A percentile compares a stretch with the other conserved stretches of the same genome.
Evolutionary conservation across 2,888 invertebrate species (phyloP).

Genomic region (Camptogramma bilineatum): DNA sequence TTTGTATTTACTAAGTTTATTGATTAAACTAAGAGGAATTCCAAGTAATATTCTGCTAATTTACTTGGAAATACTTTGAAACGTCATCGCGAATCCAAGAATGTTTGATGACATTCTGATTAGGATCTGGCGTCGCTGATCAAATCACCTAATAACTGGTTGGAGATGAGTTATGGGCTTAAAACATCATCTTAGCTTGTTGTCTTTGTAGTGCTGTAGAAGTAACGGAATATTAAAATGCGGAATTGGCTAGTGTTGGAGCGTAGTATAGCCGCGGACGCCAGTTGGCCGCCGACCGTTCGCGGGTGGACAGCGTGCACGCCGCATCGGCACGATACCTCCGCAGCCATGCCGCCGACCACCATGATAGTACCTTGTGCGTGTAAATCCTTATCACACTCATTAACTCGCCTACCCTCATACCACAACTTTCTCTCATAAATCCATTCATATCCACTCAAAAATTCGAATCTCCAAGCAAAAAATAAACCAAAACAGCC

Average conservation of each 20-base stretch:
- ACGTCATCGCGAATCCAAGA: slow-evolving; percentile 34
- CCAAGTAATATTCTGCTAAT: slow-evolving; percentile 9
- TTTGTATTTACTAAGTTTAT: not conserved
- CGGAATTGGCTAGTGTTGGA: slow-evolving; percentile 79
- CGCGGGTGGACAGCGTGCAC: slow-evolving; percentile 75
- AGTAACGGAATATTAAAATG: slow-evolving; percentile 81
- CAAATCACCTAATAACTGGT: slow-evolving; percentile 46
- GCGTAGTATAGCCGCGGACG: slow-evolving; percentile 66
- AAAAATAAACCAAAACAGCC: slow-evolving; percentile 29
- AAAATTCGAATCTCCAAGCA: slow-evolving; percentile 33
- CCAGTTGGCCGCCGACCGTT: slow-evolving; percentile 80
- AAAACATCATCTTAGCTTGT: slow-evolving; percentile 55
- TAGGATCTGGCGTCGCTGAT: slow-evolving; percentile 36
- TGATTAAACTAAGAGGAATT: not conserved
- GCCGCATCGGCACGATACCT: slow-evolving; percentile 61
- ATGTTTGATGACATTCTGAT: slow-evolving; percentile 38
- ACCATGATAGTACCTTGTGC: slow-evolving; percentile 84
- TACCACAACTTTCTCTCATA: slow-evolving; percentile 1
- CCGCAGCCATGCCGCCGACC: slow-evolving; percentile 81
- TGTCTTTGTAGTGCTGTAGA: slow-evolving; percentile 66
- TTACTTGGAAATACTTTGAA: slow-evolving; percentile 24
- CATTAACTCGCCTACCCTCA: slow-evolving; percentile 24
- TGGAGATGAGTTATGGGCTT: slow-evolving; percentile 48
- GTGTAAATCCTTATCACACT: slow-evolving; percentile 54
- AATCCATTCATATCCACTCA: slow-evolving; percentile 28